These are phyloP conservation scores for Ips typographus DNA, from an alignment of 1,140 invertebrate genomes.

Conservation along the genomic window DNA sequence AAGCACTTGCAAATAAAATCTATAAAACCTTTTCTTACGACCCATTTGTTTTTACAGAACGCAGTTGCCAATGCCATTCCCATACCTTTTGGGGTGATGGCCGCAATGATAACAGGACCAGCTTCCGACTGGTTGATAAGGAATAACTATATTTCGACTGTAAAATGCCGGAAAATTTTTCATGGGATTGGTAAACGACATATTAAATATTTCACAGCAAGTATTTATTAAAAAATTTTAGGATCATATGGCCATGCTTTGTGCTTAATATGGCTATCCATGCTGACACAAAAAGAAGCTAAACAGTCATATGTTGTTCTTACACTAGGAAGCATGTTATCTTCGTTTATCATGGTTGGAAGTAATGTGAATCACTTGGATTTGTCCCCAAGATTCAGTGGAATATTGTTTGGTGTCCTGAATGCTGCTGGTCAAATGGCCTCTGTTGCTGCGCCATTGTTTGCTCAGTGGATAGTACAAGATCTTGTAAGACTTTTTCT, in stretches of 20 bases:
- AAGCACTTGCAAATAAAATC: too few species aligned
- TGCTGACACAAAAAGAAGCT: not conserved
- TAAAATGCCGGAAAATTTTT: conserved; percentile 61
- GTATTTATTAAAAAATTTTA: not conserved
- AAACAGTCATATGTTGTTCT: conserved; percentile 12
- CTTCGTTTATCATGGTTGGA: conserved; percentile 10
- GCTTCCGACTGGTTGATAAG: conserved; percentile 63
- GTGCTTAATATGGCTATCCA: conserved; percentile 12
- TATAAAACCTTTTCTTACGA: too few species aligned
- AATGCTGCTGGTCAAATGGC: conserved; percentile 69
- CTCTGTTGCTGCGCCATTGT: conserved; percentile 68
- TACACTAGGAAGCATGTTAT: not conserved
- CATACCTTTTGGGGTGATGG: conserved; percentile 70
- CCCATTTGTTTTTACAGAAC: conserved; percentile 66
- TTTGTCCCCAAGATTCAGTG: conserved; percentile 32
- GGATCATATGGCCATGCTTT: conserved; percentile 4
- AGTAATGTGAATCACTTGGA: conserved; percentile 26
- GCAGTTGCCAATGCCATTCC: conserved; percentile 74
- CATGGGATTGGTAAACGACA: conserved; percentile 60
- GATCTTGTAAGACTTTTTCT: conserved; percentile 57
- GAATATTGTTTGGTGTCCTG: conserved; percentile 53
- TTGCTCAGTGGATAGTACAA: conserved; percentile 64
- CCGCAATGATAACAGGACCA: conserved; percentile 65
- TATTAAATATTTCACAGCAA: conserved; percentile 34
- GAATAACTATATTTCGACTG: conserved; percentile 57